A percentile compares a stretch with the other conserved stretches of the same genome.
Evolutionary conservation across 2,888 invertebrate genomes (phyloP).

Genomic region (Drosophila hamatofila): DNA sequence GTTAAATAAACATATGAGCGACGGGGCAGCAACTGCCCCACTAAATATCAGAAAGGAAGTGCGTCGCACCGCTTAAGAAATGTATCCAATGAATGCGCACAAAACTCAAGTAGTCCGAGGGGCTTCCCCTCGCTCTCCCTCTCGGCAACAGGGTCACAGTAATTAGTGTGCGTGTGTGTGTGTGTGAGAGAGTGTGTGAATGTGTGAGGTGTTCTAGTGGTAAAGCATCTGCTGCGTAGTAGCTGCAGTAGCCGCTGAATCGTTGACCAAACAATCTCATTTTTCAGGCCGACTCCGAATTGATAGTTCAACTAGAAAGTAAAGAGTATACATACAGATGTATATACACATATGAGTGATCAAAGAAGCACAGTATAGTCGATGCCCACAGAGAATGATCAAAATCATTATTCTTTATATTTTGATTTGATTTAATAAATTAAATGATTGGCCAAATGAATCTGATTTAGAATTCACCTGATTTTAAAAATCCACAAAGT

Average conservation of each 20-base stretch:
- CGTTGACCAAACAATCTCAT: constrained; percentile 1
- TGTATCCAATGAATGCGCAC: constrained; percentile 63
- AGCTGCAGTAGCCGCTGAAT: constrained; percentile 28
- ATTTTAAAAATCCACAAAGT: too few relatives aligned
- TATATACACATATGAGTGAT: too few relatives aligned
- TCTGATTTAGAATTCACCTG: too few relatives aligned
- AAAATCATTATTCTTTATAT: too few relatives aligned
- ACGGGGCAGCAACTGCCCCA: constrained; percentile 57
- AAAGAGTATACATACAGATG: neutral
- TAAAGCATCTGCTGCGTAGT: constrained; percentile 29
- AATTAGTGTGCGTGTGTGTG: constrained; percentile 13
- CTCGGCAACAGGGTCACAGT: constrained; percentile 30
- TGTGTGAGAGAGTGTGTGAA: neutral
- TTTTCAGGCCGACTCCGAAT: neutral
- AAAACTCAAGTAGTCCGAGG: constrained; percentile 59
- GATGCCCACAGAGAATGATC: too few relatives aligned
- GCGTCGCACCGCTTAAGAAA: constrained; percentile 69
- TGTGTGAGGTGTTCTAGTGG: neutral
- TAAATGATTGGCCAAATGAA: too few relatives aligned
- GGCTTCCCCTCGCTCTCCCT: neutral
- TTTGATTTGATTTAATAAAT: too few relatives aligned
- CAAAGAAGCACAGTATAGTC: too few relatives aligned
- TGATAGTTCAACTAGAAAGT: neutral
- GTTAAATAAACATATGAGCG: constrained; percentile 51
- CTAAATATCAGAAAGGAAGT: constrained; percentile 67